phyloP scores from a whole-genome alignment of 64 coral and sea anemone genomes.

The Stichodactyla mertensii region DNA sequence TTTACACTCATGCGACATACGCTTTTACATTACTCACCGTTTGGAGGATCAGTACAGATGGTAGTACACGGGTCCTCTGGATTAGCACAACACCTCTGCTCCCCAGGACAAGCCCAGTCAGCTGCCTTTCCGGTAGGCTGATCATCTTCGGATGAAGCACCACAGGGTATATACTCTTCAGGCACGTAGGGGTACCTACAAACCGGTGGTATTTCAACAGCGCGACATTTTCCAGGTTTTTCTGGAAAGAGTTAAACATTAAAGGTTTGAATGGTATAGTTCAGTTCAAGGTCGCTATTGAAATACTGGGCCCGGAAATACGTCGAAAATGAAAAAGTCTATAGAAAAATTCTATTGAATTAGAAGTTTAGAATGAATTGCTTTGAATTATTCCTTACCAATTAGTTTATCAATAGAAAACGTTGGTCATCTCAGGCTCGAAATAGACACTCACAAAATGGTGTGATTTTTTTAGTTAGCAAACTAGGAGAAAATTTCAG shows the following conservation, averaged over 20 bases:
- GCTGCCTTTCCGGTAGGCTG: neutral
- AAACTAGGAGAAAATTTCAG: no score
- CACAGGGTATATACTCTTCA: slow-evolving; percentile 9
- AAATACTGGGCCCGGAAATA: no score
- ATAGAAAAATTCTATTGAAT: no score
- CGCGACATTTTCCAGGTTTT: slow-evolving; percentile 46
- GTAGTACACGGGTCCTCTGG: slow-evolving; percentile 19
- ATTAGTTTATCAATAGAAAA: no score
- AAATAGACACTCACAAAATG: no score
- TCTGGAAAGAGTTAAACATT: slow-evolving; percentile 6
- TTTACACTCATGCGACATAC: no score
- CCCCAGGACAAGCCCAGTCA: slow-evolving; percentile 48
- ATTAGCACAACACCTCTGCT: slow-evolving; percentile 43
- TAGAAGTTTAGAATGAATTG: no score
- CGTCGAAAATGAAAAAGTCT: no score
- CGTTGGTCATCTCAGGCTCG: no score
- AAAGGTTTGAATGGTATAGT: neutral
- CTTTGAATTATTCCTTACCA: no score
- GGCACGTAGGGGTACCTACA: neutral
- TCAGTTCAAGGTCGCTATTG: no score
- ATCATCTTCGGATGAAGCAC: neutral
- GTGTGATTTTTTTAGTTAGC: no score
- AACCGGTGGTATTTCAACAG: neutral
- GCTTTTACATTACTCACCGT: neutral
- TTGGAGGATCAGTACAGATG: slow-evolving; percentile 23